Percentiles rank a stretch among this genome's conserved stretches.
phyloP scores from a whole-genome alignment of 92 coral and sea anemone genomes.

The Blastomussa wellsi region DNA sequence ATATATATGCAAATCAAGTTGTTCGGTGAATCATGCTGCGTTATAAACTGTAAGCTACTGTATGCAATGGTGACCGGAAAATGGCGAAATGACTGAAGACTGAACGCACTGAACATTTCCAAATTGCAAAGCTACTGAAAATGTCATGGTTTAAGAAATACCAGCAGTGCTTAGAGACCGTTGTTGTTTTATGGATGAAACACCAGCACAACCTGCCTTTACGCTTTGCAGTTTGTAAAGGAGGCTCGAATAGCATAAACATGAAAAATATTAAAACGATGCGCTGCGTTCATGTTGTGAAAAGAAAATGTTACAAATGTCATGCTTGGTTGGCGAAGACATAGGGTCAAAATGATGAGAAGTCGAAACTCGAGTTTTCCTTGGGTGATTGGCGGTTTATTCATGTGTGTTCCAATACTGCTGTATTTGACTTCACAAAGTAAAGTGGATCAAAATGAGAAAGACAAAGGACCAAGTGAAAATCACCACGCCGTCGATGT shows the following conservation, averaged over 20 bases:
- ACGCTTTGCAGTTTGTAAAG: conserved; percentile 30
- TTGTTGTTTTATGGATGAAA: conserved; percentile 1
- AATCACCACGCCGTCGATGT: conserved; percentile 24
- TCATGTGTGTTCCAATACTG: conserved; percentile 18
- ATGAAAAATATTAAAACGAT: conserved; percentile 2
- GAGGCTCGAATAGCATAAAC: conserved; percentile 24
- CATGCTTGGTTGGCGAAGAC: conserved; percentile 22
- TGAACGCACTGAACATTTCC: background rate
- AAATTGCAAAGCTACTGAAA: background rate
- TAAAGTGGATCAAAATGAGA: background rate
- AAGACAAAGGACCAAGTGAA: conserved; percentile 7
- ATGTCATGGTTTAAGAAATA: background rate
- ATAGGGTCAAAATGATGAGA: conserved; percentile 34
- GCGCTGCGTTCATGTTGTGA: conserved; percentile 14
- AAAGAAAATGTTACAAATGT: conserved; percentile 15
- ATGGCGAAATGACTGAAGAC: background rate
- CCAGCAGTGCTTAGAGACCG: conserved; percentile 22
- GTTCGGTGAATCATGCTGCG: background rate
- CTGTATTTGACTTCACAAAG: conserved; percentile 21
- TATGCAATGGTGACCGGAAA: background rate
- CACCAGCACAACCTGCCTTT: conserved; percentile 43
- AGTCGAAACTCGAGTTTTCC: conserved; percentile 23
- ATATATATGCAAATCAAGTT: background rate
- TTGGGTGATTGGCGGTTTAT: conserved; percentile 14
- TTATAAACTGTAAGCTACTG: background rate